phyloP scores from a whole-genome alignment of 2,113 vertebrate genomes.

The Carassius carassius region DNA sequence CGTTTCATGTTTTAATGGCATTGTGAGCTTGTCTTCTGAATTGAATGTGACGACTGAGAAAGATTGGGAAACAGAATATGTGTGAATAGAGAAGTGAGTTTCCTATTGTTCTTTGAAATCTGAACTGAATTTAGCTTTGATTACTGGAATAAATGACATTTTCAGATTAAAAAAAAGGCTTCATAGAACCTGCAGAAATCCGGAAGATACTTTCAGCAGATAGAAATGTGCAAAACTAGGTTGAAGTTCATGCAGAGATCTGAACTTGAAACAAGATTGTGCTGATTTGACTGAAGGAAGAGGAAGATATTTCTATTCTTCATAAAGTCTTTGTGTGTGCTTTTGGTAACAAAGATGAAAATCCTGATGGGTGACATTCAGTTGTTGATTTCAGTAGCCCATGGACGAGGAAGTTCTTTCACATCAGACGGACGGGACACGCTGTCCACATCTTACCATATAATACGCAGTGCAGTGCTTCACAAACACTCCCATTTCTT shows the following conservation, averaged over 20 bases:
- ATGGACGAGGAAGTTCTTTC: not conserved
- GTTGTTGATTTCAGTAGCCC: too few species aligned
- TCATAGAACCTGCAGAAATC: too few species aligned
- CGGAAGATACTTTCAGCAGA: too few species aligned
- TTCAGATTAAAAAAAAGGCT: too few species aligned
- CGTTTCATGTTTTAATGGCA: not conserved
- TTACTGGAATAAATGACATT: too few species aligned
- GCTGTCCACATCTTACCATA: not conserved
- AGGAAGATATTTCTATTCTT: not conserved
- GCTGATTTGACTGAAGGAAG: not conserved
- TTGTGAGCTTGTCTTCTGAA: not conserved
- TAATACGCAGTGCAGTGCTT: not conserved
- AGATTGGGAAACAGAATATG: not conserved
- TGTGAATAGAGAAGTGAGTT: not conserved
- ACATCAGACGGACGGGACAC: not conserved
- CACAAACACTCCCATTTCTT: not conserved
- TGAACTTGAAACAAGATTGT: not conserved
- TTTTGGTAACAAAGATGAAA: not conserved
- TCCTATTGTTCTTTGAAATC: too few species aligned
- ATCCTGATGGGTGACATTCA: constrained; percentile 9
- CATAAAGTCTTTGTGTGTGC: too few species aligned
- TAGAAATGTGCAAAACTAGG: too few species aligned
- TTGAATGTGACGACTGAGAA: not conserved
- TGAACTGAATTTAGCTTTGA: too few species aligned
- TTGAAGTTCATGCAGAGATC: not conserved